These are phyloP conservation scores for Synanceia verrucosa DNA, from an alignment of 2,797 vertebrate genomes.

Conservation along the genomic window DNA sequence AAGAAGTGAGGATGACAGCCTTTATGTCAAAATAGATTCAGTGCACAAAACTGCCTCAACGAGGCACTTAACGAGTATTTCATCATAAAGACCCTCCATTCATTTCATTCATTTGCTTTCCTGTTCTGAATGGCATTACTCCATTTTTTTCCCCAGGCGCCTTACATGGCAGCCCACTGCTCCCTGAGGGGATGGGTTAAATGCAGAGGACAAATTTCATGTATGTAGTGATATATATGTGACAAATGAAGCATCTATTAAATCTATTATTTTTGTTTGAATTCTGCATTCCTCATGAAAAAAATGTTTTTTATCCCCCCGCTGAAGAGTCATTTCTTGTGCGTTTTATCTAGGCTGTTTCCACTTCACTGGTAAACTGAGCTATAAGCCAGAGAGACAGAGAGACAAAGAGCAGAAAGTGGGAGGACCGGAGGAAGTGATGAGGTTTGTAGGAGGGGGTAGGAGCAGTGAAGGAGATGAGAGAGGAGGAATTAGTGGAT, in stretches of 20 bases:
- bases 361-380: not conserved
- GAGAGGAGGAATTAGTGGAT: not conserved
- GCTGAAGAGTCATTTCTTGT: not conserved
- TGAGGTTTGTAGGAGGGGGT: not conserved
- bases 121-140: not conserved
- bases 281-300: not conserved
- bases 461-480: not conserved
- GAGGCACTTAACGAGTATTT: too few relatives aligned
- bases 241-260: too few relatives aligned
- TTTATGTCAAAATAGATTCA: not conserved
- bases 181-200: too few relatives aligned
- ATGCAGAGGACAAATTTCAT: too few relatives aligned
- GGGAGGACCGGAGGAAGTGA: not conserved
- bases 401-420: not conserved
- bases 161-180: too few relatives aligned
- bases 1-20: not conserved
- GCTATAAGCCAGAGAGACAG: not conserved
- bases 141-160: too few relatives aligned
- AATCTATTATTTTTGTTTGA: too few relatives aligned
- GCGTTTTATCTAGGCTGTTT: slow-evolving; percentile 5
- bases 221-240: too few relatives aligned
- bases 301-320: not conserved
- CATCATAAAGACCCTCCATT: not conserved
- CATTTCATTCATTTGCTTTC: not conserved
- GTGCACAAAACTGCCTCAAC: not conserved